These are phyloP conservation scores for Sarcophaga rosellei DNA, from an alignment of 2,888 invertebrate genomes.

Conservation along the genomic window DNA sequence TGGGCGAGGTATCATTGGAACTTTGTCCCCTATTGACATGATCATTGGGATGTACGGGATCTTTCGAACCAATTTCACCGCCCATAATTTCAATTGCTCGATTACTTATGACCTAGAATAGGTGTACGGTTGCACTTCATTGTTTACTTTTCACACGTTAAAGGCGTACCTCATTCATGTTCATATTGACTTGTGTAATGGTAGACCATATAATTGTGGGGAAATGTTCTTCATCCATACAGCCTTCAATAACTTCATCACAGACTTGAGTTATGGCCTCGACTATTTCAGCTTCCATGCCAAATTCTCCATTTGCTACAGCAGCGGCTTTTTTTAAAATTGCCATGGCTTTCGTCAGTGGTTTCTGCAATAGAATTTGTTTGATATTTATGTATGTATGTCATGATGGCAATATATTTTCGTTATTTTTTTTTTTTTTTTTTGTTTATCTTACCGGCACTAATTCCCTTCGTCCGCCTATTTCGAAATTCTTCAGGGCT, in stretches of 20 bases:
- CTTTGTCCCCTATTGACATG: conserved; percentile 99
- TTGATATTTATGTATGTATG: too few relatives aligned
- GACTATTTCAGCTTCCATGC: conserved; percentile 92
- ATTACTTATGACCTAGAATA: conserved; percentile 85
- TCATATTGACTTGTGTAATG: conserved; percentile 99
- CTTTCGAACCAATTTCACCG: conserved; percentile 94
- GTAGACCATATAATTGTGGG: conserved; percentile 99
- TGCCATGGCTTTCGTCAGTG: conserved; percentile 96
- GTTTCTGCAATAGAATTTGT: conserved; percentile 83
- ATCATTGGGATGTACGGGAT: conserved; percentile 98
- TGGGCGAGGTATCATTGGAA: conserved; percentile 98
- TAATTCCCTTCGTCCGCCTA: conserved; percentile 93
- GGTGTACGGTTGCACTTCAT: not conserved
- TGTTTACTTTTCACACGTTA: too few relatives aligned
- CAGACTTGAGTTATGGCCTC: conserved; percentile 94
- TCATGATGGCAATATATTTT: not conserved
- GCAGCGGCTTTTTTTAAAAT: conserved; percentile 98
- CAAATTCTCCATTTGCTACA: conserved; percentile 94
- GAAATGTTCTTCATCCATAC: conserved; percentile 92
- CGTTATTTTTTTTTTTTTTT: not conserved
- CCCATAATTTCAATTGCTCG: conserved; percentile 93
- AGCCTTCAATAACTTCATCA: conserved; percentile 95
- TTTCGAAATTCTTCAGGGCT: conserved; percentile 96
- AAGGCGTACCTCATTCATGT: conserved; percentile 91
- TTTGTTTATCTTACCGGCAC: conserved; percentile 92